Evolutionary conservation across 2,797 vertebrate genomes (phyloP).

Genomic region (Sebastes taczanowskii): DNA sequence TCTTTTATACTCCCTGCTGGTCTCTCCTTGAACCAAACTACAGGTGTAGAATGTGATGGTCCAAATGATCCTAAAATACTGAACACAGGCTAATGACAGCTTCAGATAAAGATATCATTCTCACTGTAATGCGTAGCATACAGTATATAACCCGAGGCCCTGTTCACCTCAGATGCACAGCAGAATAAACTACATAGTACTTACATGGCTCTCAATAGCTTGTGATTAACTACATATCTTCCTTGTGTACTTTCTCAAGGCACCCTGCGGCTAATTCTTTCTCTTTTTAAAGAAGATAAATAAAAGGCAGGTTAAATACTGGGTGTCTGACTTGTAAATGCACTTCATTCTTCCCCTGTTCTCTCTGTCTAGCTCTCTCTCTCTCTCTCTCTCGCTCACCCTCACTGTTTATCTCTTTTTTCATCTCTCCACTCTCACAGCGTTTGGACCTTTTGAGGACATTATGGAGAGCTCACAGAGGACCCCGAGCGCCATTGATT

Average conservation of each 20-base stretch:
- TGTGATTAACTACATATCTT: conserved; percentile 41
- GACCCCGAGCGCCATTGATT: conserved; percentile 42
- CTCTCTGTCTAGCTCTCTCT: neutral
- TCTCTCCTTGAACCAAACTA: no score
- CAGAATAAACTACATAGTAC: conserved; percentile 30
- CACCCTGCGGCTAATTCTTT: conserved; percentile 37
- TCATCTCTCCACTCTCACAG: neutral
- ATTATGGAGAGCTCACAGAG: conserved; percentile 6
- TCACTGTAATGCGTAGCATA: neutral
- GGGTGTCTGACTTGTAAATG: conserved; percentile 40
- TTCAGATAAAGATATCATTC: neutral
- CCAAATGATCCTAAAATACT: no score
- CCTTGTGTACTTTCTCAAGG: conserved; percentile 11
- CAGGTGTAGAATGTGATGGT: no score
- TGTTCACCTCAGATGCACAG: neutral
- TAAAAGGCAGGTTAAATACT: conserved; percentile 45
- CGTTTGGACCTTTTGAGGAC: conserved; percentile 16
- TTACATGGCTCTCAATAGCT: conserved; percentile 19
- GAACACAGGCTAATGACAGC: no score
- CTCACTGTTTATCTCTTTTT: neutral
- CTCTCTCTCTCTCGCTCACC: neutral
- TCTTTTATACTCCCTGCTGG: no score
- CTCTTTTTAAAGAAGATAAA: conserved; percentile 23
- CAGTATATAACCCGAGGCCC: neutral
- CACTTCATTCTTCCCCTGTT: neutral